Base-by-base conservation (phyloP, 1,140 invertebrate genomes). In the Meloidogyne floridensis region DNA sequence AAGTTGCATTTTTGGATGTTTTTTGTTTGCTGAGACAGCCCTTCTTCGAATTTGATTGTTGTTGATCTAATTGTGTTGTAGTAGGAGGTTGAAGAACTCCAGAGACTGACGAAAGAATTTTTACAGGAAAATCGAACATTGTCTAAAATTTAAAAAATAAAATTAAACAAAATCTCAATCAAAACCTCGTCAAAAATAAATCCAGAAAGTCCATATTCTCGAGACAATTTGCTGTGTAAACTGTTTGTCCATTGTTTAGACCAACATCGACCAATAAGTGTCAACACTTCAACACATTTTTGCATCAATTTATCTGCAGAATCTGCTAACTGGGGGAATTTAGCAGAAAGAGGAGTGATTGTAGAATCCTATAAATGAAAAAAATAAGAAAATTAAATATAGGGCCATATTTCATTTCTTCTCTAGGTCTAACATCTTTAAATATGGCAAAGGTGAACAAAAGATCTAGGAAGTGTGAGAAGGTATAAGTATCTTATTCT, bases 241-340 rank as follows among this genome's bases (percentile, higher is more conserved):
- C 76, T 72, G 7, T 72, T 77, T 9, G 53, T n/a, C 76, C 76
- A 77, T 11, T 72, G 53, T 20, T 20, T 75, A 5, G 32, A 53
- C 5, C 15, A 77, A n/a, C n/a, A 15, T 73, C 69, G 13, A 77
- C 76, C 76, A 54, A 77, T 18, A 42, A 20, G 32, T 15, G 53
- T 59, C 6, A 77, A 70, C 2, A 54, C n/a, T 54, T 77, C 76
- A 73, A 73, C 70, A 73, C 53, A 77, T 42, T 59, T 43, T n/a
- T 54, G 75, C 42, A 77, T 43, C 7, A 77, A 77, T 7, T 77
- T 18, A 53, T 77, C 15, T 7, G 76, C 15, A 47, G 13, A 5
- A 18, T 15, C 9, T 32, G 75, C 70, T 51, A 72, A 77, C 76
- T 77, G 32, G 7, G 76, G 5, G 20, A 15, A 77, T 54, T 18